These are phyloP conservation scores for Heteronetta atricapilla DNA, from an alignment of 2,113 vertebrate genomes.

Conservation along the genomic window DNA sequence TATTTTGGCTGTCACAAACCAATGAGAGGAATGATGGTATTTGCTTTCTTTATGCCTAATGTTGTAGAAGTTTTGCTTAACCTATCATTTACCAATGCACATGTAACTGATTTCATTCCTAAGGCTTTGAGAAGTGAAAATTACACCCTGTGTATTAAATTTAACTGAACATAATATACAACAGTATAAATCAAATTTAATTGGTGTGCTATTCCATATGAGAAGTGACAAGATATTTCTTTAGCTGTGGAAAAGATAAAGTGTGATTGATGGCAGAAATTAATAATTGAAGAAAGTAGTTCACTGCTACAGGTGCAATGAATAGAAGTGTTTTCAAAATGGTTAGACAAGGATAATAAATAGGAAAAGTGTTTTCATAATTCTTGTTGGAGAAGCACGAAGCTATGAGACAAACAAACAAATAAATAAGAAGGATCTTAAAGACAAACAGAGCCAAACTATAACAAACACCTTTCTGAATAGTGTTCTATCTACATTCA, in stretches of 20 bases:
- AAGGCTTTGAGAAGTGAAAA: constrained; percentile 32
- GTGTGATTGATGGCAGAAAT: constrained; percentile 64
- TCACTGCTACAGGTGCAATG: constrained; percentile 9
- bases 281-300: constrained; percentile 49
- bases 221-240: constrained; percentile 59
- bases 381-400: background rate
- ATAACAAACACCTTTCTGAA: background rate
- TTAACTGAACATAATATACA: background rate
- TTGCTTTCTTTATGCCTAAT: background rate
- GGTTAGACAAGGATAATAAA: background rate
- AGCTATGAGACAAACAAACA: background rate
- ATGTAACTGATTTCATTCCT: constrained; percentile 29
- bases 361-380: background rate
- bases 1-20: constrained; percentile 4
- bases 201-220: constrained; percentile 29
- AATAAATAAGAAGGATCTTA: background rate
- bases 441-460: background rate
- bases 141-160: constrained; percentile 44
- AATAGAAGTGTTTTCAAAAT: background rate
- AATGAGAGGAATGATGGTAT: background rate
- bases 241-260: constrained; percentile 45
- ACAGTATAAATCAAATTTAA: constrained; percentile 55
- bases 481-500: background rate
- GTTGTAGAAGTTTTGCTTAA: constrained; percentile 33
- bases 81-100: constrained; percentile 38